Evolutionary conservation across 2,888 invertebrate species (phyloP).

Genomic region (Zaprionus bogoriensis): DNA sequence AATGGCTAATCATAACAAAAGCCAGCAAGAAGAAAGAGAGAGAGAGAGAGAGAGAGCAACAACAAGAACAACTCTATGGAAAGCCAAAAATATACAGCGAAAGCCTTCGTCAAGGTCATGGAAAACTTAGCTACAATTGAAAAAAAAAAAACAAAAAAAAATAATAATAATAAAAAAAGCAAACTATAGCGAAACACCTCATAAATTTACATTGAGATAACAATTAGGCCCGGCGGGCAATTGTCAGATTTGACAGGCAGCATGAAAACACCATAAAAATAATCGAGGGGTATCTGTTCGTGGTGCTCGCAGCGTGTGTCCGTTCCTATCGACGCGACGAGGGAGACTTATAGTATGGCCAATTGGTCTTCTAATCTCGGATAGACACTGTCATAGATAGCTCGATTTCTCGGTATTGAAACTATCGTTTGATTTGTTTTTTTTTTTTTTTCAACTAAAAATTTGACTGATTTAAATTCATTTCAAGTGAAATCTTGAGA

Average conservation of each 20-base stretch:
- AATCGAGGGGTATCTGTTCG: neutral
- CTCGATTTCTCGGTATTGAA: too few relatives aligned
- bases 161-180: conserved; percentile 1
- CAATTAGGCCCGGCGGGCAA: conserved; percentile 13
- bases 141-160: neutral
- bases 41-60: neutral
- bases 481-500: too few relatives aligned
- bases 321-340: too few relatives aligned
- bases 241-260: conserved; percentile 9
- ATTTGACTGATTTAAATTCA: too few relatives aligned
- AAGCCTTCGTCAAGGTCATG: conserved; percentile 54
- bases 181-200: conserved; percentile 6
- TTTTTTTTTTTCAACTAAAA: too few relatives aligned
- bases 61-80: conserved; percentile 29
- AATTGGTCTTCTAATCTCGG: too few relatives aligned
- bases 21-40: conserved; percentile 32
- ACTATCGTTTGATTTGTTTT: too few relatives aligned
- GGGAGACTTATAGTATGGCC: too few relatives aligned
- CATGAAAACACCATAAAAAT: conserved; percentile 9
- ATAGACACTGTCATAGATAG: too few relatives aligned
- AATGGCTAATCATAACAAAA: conserved; percentile 77
- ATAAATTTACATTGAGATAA: conserved; percentile 32
- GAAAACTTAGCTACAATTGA: conserved; percentile 26
- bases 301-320: too few relatives aligned
- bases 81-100: conserved; percentile 39